Conservation (phyloP, 1,140 invertebrate genomes). For the Lanistes nyassanus region DNA sequence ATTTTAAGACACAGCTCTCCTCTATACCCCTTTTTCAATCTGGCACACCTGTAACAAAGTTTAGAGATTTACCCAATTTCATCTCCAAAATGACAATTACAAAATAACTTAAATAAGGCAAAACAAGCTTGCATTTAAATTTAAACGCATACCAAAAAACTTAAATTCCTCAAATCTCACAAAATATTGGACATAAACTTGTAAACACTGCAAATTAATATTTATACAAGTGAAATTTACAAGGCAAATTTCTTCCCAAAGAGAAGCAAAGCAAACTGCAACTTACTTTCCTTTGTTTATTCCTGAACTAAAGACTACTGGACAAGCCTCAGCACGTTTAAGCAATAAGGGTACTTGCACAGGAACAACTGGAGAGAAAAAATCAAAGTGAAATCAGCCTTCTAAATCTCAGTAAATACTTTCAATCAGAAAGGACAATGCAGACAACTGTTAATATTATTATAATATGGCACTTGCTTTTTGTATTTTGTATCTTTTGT, state of each 20-base stretch:
- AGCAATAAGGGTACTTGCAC: constrained; percentile 14
- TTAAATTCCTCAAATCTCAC: not conserved
- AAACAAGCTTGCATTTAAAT: not conserved
- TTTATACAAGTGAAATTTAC: not conserved
- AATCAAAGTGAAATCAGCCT: not conserved
- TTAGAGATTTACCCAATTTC: not conserved
- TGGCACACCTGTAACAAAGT: constrained; percentile 34
- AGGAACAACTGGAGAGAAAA: constrained; percentile 15
- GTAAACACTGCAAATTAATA: not conserved
- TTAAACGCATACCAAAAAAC: not conserved
- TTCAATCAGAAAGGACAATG: not conserved
- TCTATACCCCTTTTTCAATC: constrained; percentile 30
- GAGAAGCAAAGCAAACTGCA: not conserved
- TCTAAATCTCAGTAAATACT: too few relatives aligned
- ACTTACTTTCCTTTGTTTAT: constrained; percentile 28
- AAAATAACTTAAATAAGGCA: not conserved
- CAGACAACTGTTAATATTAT: not conserved
- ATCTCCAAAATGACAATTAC: not conserved
- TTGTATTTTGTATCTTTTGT: not conserved
- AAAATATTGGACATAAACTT: not conserved
- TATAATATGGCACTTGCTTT: not conserved
- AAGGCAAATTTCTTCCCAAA: not conserved
- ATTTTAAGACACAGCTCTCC: constrained; percentile 37
- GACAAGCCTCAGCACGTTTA: constrained; percentile 21
- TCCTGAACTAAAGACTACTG: constrained; percentile 7